Conservation (phyloP, 2,797 vertebrate species). For the Craterocephalus amniculus region DNA sequence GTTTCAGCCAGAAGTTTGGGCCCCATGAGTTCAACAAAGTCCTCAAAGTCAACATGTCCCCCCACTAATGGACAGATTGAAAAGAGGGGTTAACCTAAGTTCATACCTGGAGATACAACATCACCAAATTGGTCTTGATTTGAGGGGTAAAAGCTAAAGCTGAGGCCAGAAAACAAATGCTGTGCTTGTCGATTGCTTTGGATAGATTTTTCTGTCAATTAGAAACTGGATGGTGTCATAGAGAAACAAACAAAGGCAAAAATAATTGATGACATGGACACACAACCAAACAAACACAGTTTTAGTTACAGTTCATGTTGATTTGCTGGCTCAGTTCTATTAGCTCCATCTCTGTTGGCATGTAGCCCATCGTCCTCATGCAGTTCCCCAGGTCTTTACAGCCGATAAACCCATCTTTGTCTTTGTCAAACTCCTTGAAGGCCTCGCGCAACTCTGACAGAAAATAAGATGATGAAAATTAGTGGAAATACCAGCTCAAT, state of each 20-base stretch:
- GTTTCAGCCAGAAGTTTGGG: slow-evolving; percentile 97
- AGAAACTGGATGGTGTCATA: neutral
- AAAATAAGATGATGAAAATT: neutral
- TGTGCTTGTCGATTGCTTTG: neutral
- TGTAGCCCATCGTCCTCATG: slow-evolving; percentile 99
- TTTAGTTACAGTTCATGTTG: slow-evolving; percentile 95
- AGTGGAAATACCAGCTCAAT: neutral
- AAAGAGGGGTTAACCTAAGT: neutral
- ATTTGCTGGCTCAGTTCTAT: slow-evolving; percentile 98
- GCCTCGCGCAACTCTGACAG: slow-evolving; percentile 92
- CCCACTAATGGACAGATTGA: slow-evolving; percentile 83
- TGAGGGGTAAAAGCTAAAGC: neutral
- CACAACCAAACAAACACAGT: neutral
- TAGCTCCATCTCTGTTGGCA: slow-evolving; percentile 99
- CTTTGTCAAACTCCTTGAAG: slow-evolving; percentile 97
- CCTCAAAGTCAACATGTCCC: slow-evolving; percentile 98
- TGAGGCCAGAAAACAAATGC: neutral
- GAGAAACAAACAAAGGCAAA: neutral
- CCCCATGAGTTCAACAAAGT: slow-evolving; percentile 98
- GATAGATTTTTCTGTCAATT: neutral
- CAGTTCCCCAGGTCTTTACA: slow-evolving; percentile 98
- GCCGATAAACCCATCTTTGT: slow-evolving; percentile 97
- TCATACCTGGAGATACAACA: neutral
- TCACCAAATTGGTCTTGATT: neutral
- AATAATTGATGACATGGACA: neutral